Evolutionary conservation across 2,113 vertebrate species (phyloP).

Genomic region (Camarhynchus parvulus): DNA sequence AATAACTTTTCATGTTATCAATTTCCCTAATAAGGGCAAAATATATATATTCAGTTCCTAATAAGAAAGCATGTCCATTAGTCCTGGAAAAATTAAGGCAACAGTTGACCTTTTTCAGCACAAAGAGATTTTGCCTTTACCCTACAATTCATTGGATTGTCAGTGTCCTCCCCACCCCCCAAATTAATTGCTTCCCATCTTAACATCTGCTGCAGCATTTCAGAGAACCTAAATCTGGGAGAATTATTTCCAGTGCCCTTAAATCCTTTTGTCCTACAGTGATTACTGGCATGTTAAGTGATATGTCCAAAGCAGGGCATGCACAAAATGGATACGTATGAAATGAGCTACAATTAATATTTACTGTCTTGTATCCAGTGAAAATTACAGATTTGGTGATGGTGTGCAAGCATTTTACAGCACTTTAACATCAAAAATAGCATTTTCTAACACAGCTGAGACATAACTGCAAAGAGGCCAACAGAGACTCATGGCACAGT

Average conservation of each 20-base stretch:
- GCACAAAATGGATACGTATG: not conserved
- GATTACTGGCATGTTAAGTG: not conserved
- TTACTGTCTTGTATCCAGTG: not conserved
- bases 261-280: not conserved
- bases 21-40: not conserved
- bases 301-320: not conserved
- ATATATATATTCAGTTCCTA: not conserved
- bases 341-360: not conserved
- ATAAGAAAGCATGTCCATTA: not conserved
- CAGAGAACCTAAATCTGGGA: not conserved
- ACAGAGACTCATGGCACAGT: not conserved
- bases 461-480: not conserved
- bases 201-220: not conserved
- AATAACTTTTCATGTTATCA: not conserved
- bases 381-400: not conserved
- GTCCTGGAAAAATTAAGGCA: not conserved
- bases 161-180: rapidly evolving
- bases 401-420: not conserved
- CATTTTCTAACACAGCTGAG: not conserved
- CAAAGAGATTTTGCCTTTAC: not conserved
- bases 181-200: not conserved
- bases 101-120: not conserved
- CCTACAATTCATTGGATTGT: not conserved
- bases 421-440: not conserved
- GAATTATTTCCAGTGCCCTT: not conserved